phyloP scores from a whole-genome alignment of 2,888 invertebrate species.

The Belgica antarctica region DNA sequence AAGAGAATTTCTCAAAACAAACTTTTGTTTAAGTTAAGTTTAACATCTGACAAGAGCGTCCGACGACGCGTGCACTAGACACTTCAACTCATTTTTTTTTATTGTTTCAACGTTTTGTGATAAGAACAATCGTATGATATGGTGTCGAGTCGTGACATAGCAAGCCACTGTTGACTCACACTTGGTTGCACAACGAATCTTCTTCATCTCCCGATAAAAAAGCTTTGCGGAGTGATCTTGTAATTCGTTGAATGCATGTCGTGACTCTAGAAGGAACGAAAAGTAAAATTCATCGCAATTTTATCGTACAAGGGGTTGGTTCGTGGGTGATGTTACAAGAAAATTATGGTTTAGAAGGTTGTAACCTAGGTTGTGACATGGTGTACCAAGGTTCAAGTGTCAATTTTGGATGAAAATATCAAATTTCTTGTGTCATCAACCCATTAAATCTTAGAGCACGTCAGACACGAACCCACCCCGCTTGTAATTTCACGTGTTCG shows the following conservation, averaged over 20 bases:
- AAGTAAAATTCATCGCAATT: not conserved
- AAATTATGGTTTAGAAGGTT: no score
- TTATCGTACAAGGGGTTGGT: no score
- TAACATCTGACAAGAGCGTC: not conserved
- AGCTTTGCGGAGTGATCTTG: not conserved
- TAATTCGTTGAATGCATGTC: not conserved
- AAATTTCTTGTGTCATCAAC: no score
- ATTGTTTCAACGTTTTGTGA: constrained; percentile 3
- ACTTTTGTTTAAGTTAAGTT: constrained; percentile 2
- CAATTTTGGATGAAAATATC: no score
- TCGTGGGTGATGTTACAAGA: no score
- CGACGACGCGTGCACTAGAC: not conserved
- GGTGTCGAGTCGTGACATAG: not conserved
- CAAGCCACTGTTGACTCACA: not conserved
- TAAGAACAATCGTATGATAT: not conserved
- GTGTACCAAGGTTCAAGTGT: no score
- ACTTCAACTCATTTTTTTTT: not conserved
- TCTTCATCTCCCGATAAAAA: not conserved
- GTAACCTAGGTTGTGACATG: no score
- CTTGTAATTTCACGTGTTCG: no score
- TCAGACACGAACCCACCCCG: no score
- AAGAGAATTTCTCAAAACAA: no score
- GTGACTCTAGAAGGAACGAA: not conserved
- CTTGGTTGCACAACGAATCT: not conserved
- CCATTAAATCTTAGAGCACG: no score